phyloP scores from a whole-genome alignment of 2,113 vertebrate genomes.

The Sander vitreus region DNA sequence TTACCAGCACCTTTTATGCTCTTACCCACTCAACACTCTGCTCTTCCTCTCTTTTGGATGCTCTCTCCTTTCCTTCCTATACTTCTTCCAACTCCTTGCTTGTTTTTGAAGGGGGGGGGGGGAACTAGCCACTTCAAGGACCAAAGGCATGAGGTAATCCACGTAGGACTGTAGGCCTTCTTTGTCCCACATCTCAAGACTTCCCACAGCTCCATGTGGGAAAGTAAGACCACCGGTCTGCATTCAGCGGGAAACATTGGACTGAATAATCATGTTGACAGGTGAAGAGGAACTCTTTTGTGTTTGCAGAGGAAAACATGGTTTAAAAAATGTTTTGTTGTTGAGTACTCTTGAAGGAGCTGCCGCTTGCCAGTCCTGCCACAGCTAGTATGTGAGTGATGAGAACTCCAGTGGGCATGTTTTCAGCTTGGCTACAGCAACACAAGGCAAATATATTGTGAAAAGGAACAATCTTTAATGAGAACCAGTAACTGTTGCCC shows the following conservation, averaged over 20 bases:
- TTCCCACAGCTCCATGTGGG: slow-evolving; percentile 81
- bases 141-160: slow-evolving; percentile 83
- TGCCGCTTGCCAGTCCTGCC: slow-evolving; percentile 75
- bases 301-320: slow-evolving; percentile 77
- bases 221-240: slow-evolving; percentile 74
- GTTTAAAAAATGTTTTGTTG: slow-evolving; percentile 80
- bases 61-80: slow-evolving; percentile 56
- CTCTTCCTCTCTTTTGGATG: slow-evolving; percentile 59
- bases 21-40: slow-evolving; percentile 53
- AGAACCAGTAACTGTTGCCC: slow-evolving; percentile 72
- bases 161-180: slow-evolving; percentile 57
- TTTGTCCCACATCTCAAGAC: slow-evolving; percentile 76
- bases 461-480: slow-evolving; percentile 79
- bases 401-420: slow-evolving; percentile 76
- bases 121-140: slow-evolving; percentile 76
- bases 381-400: slow-evolving; percentile 72
- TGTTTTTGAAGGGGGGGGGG: slow-evolving; percentile 62
- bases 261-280: slow-evolving; percentile 77
- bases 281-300: slow-evolving; percentile 80
- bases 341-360: slow-evolving; percentile 75
- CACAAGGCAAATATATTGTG: slow-evolving; percentile 67
- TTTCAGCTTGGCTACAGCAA: slow-evolving; percentile 69
- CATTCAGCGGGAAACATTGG: slow-evolving; percentile 68
- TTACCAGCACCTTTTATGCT: slow-evolving; percentile 63
- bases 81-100: slow-evolving; percentile 53